Base-by-base conservation (phyloP, 2,888 invertebrate genomes). In the Didymodactylos carnosus region DNA sequence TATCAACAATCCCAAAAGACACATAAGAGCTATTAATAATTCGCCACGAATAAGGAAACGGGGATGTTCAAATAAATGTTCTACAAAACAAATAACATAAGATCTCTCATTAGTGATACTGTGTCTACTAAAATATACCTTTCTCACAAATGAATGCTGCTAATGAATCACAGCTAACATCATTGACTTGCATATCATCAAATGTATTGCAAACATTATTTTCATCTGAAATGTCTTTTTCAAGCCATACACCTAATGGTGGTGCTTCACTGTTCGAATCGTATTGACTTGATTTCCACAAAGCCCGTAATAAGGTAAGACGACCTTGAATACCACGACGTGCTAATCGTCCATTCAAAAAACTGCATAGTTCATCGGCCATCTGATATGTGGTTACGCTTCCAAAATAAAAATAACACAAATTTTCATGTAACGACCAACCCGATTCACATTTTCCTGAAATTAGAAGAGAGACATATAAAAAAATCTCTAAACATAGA, bases 121-220 rank as follows among this genome's bases (percentile, higher is more conserved):
- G n/a, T n/a, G n/a, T 35, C 39, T 46, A 14, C 35, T 16, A 71
- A 70, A 73, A 13, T 35, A n/a, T 71, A 71, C 71, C 71, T 72
- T 74, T 74, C 41, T 74, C 74, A 46, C 74, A 74, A 8, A 74
- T 74, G 39, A 74, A 74, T 23, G 62, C 53, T 39, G 71, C 39
- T 46, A 40, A 62, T 39, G 71, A 27, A 62, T 53, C 29, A 46
- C 74, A 74, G 27, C 43, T 71, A 39, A 46, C 27, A 16, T 71
- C 41, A 13, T 41, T 39, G 6, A 27, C 49, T n/a, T 71, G 53
- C 62, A 71, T 69, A 41, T 74, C 74, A 39, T 74, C 71, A n/a
- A 74, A 71, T 13, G 71, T 71, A 35, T 41, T 53, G 11, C 74
- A 62, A 35, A 29, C 19, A n/a, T 62, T 19, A 35, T 35, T 62